phyloP scores from a whole-genome alignment of 2,797 vertebrate species.

The Ciconia nigra region DNA sequence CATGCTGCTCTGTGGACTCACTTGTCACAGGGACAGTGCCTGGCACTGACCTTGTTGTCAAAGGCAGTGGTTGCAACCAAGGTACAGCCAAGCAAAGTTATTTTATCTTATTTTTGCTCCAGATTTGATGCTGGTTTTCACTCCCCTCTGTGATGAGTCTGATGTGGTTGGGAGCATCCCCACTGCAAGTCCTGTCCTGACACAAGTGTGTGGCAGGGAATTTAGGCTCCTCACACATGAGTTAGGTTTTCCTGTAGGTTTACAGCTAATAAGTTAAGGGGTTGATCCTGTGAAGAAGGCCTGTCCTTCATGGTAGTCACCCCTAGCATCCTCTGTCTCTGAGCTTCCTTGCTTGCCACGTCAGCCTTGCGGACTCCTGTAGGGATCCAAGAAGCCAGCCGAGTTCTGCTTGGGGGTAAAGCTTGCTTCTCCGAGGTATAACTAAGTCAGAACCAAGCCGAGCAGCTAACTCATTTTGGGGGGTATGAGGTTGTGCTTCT shows the following conservation, averaged over 20 bases:
- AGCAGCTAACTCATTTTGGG: background rate
- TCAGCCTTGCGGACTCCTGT: background rate
- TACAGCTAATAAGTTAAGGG: background rate
- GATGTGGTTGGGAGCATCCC: background rate
- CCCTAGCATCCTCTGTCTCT: background rate
- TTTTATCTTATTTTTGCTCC: background rate
- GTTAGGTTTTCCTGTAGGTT: background rate
- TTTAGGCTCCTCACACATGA: background rate
- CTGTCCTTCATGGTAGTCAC: background rate
- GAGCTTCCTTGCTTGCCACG: background rate
- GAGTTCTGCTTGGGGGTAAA: background rate
- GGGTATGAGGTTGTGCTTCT: background rate
- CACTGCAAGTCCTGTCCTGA: background rate
- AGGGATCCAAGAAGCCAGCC: background rate
- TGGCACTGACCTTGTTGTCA: background rate
- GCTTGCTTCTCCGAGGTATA: background rate
- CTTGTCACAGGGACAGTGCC: background rate
- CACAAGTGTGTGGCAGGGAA: background rate
- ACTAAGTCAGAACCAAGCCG: background rate
- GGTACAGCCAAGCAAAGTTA: background rate
- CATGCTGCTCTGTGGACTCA: accelerated
- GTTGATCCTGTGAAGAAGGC: background rate
- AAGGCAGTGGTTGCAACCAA: background rate
- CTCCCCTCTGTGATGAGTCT: background rate
- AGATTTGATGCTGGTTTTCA: background rate